Evolutionary conservation across 2,113 vertebrate genomes (phyloP).

Genomic region (Mesoclemmys tuberculata): DNA sequence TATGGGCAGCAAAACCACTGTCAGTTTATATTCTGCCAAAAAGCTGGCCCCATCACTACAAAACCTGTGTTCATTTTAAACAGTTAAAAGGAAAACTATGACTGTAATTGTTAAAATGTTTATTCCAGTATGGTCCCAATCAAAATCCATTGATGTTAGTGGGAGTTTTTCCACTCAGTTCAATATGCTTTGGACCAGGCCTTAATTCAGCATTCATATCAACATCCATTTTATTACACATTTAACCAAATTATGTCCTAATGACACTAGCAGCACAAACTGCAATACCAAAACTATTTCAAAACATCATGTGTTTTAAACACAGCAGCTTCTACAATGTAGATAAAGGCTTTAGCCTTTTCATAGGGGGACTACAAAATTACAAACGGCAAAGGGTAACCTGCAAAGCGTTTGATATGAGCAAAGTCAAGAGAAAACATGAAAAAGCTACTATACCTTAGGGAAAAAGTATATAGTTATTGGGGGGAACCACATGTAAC

Average conservation of each 20-base stretch:
- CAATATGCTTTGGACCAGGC: not conserved
- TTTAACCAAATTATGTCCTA: not conserved
- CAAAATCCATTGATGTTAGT: not conserved
- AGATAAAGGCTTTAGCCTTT: not conserved
- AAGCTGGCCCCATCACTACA: not conserved
- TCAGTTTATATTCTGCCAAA: not conserved
- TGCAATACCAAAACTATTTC: not conserved
- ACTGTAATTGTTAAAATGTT: not conserved
- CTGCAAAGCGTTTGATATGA: fast-evolving
- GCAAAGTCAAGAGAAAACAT: not conserved
- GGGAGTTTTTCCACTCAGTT: not conserved
- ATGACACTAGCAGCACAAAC: not conserved
- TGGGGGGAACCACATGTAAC: not conserved
- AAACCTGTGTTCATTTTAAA: not conserved
- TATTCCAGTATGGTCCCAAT: not conserved
- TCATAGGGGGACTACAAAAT: not conserved
- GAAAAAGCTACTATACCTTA: not conserved
- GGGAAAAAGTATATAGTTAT: not conserved
- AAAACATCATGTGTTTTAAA: not conserved
- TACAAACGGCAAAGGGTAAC: not conserved
- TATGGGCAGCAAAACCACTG: not conserved
- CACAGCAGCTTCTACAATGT: not conserved
- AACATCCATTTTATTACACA: not conserved
- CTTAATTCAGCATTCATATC: not conserved
- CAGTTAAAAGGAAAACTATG: not conserved